Percentiles rank a stretch among this genome's conserved stretches.
These are phyloP conservation scores for Chymomyza amoena DNA, from an alignment of 2,888 invertebrate species.

Conservation along the genomic window DNA sequence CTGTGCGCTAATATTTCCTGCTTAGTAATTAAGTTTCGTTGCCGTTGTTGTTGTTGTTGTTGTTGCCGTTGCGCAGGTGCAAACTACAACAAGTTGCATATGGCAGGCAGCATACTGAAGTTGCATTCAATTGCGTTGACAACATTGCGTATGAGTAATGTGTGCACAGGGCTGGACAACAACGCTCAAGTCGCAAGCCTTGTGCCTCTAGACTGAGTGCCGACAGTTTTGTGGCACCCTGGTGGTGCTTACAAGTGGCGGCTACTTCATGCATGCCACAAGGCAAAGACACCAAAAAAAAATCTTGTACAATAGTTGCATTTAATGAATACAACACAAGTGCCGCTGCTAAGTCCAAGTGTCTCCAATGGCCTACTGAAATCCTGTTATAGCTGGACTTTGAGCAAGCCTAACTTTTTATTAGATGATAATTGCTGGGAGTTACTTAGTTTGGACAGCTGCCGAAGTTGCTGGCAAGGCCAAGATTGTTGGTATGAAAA, in stretches of 20 bases:
- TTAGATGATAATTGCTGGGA: background rate
- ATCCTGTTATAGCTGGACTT: background rate
- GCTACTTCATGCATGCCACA: background rate
- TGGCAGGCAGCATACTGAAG: too few relatives aligned
- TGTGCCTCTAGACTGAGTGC: background rate
- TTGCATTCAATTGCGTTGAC: background rate
- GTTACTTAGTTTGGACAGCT: background rate
- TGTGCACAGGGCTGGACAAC: conserved; percentile 10
- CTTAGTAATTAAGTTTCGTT: conserved; percentile 59
- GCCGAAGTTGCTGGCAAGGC: too few relatives aligned
- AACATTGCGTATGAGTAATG: conserved; percentile 61
- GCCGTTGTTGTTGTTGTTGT: too few relatives aligned
- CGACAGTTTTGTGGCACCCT: background rate
- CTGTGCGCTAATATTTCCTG: conserved; percentile 60
- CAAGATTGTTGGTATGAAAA: too few relatives aligned
- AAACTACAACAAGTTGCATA: background rate
- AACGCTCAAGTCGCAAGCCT: background rate
- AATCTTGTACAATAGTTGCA: background rate
- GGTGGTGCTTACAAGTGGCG: background rate
- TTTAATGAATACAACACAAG: background rate
- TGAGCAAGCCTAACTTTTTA: background rate
- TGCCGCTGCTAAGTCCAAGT: background rate
- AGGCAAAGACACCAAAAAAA: background rate
- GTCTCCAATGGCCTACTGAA: background rate
- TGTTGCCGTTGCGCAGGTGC: conserved; percentile 49